These are phyloP conservation scores for Drepanosiphum platanoidis DNA, from an alignment of 2,888 invertebrate genomes.

Conservation along the genomic window DNA sequence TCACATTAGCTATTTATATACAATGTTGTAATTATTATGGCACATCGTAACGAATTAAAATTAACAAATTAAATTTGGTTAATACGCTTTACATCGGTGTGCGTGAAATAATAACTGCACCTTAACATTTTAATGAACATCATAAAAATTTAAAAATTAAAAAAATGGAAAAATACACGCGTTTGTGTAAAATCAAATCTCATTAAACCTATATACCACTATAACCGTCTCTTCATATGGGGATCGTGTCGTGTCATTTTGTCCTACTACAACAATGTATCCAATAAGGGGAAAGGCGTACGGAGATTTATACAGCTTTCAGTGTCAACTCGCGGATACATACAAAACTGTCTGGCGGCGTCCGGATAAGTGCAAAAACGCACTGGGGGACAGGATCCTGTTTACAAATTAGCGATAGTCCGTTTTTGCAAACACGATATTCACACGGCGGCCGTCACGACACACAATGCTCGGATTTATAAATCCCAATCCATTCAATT, in stretches of 20 bases:
- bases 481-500: slow-evolving; percentile 14
- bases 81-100: neutral
- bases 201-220: slow-evolving; percentile 20
- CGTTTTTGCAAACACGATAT: slow-evolving; percentile 51
- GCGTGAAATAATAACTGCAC: neutral
- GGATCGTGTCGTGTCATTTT: slow-evolving; percentile 33
- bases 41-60: neutral
- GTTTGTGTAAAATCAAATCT: slow-evolving; percentile 18
- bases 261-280: slow-evolving; percentile 23
- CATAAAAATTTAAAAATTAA: neutral
- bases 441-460: slow-evolving; percentile 41
- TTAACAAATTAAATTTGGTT: slow-evolving; percentile 2
- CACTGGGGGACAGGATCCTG: slow-evolving; percentile 52
- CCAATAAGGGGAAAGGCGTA: slow-evolving; percentile 40
- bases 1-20: neutral
- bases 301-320: slow-evolving; percentile 47
- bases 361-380: slow-evolving; percentile 59
- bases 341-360: slow-evolving; percentile 42
- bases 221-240: slow-evolving; percentile 12
- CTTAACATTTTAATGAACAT: neutral
- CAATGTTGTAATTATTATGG: neutral
- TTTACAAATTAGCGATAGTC: slow-evolving; percentile 59
- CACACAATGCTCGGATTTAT: slow-evolving; percentile 24
- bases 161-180: neutral
- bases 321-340: slow-evolving; percentile 45